Evolutionary conservation across 2,888 invertebrate genomes (phyloP), one percentile per base, ranked within the genome.

Genomic region (Tubulanus polymorphus): DNA sequence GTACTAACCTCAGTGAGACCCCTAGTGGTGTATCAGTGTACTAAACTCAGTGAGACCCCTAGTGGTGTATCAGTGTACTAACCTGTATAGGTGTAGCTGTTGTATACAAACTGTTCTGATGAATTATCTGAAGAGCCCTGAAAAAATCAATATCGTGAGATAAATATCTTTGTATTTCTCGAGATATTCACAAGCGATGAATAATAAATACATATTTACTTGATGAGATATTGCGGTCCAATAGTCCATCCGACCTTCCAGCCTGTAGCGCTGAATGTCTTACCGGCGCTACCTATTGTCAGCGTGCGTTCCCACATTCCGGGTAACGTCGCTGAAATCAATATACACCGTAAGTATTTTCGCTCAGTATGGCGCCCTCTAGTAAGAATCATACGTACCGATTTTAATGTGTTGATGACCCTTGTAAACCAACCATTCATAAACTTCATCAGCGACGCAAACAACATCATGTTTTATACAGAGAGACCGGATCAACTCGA

Each of bases 281-380:
- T 99, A 0, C 97, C 97, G 0, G 95, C 97, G 25, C 95, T 96
- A 0, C 97, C 95, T 61, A 99, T 87, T 0, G 97, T 96, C 32
- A 99, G 87, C 0, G 97, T 97, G 26, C 96, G 85, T 63, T 99
- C 94, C 90, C 93, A 99, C 97, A 99, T 99, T 18, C 83, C 94
- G 0, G 96, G 96, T 6, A 99, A 78, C 0, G 92, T 88, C 0
- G 92, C 93, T 83, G 66, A 50, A 70, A 64, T n/a, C n/a, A n/a
- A n/a, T n/a, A n/a, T n/a, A n/a, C n/a, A n/a, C n/a, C n/a, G n/a
- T n/a, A n/a, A n/a, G n/a, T n/a, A n/a, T n/a, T n/a, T n/a, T n/a
- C n/a, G n/a, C n/a, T n/a, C n/a, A n/a, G n/a, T n/a, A n/a, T n/a
- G n/a, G n/a, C n/a, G n/a, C n/a, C n/a, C n/a, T n/a, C n/a, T n/a